Evolutionary conservation across 2,888 invertebrate species (phyloP).

Genomic region (Osedax frankpressi): DNA sequence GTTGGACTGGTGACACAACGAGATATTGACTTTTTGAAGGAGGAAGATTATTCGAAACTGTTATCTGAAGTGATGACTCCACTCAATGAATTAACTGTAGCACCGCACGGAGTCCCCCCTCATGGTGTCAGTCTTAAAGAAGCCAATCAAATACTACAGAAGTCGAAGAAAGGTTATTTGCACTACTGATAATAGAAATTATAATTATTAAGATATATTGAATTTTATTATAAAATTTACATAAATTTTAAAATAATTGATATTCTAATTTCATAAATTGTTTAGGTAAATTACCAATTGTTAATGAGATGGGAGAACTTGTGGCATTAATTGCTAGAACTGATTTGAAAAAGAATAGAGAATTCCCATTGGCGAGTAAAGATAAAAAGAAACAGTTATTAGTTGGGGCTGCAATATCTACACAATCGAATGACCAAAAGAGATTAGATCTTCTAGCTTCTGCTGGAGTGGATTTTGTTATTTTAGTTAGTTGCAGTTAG

Average conservation of each 20-base stretch:
- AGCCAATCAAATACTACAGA: constrained; percentile 84
- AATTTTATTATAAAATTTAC: background rate
- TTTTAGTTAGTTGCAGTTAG: constrained; percentile 56
- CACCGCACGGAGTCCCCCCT: constrained; percentile 52
- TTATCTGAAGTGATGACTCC: constrained; percentile 65
- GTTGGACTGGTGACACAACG: constrained; percentile 93
- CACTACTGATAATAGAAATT: constrained; percentile 2
- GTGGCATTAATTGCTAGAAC: constrained; percentile 91
- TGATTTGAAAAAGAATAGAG: constrained; percentile 90
- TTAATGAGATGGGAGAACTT: constrained; percentile 60
- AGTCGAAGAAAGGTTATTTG: constrained; percentile 77
- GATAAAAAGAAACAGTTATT: constrained; percentile 59
- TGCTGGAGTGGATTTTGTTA: constrained; percentile 89
- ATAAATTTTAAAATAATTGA: no score
- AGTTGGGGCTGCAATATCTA: constrained; percentile 46
- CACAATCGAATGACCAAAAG: constrained; percentile 64
- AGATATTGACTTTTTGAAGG: constrained; percentile 82
- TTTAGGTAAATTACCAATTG: constrained; percentile 54
- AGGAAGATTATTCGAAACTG: constrained; percentile 37
- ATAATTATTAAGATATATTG: constrained; percentile 3
- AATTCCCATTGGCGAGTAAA: constrained; percentile 90
- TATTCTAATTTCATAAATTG: no score
- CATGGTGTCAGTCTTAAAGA: constrained; percentile 72
- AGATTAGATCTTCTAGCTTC: constrained; percentile 65
- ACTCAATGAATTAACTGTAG: constrained; percentile 71